These are phyloP conservation scores for Leucosticte australis DNA, from an alignment of 2,113 vertebrate genomes.

Conservation along the genomic window DNA sequence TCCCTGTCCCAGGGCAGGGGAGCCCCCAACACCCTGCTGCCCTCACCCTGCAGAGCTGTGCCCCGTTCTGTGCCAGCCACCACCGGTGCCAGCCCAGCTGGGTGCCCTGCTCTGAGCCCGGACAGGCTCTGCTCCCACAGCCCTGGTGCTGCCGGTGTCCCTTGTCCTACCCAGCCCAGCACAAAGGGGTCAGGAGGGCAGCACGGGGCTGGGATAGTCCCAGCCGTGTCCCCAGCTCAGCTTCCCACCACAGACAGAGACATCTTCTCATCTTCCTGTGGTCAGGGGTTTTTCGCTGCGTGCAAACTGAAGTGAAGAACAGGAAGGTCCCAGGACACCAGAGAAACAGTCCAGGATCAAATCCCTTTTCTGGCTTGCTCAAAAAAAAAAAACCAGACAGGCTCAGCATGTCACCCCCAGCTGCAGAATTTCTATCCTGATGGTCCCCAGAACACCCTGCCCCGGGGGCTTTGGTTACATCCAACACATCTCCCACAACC, in stretches of 20 bases:
- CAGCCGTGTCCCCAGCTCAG: accelerated
- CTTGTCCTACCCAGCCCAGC: not conserved
- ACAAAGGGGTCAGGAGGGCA: not conserved
- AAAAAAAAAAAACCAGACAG: not conserved
- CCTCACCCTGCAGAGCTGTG: accelerated
- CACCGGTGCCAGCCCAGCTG: accelerated
- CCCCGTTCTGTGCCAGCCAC: not conserved
- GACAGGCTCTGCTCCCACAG: accelerated
- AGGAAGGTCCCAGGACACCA: not conserved
- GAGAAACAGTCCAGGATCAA: not conserved
- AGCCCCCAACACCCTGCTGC: not conserved
- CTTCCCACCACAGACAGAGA: not conserved
- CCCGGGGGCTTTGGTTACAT: accelerated
- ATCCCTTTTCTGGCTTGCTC: not conserved
- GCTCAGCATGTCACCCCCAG: accelerated
- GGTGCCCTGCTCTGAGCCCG: not conserved
- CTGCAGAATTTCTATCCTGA: not conserved
- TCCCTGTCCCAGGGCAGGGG: accelerated
- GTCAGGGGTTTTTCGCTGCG: accelerated
- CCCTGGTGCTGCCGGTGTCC: accelerated
- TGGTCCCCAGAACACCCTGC: not conserved
- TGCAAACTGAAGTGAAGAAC: not conserved
- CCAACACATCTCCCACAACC: not conserved
- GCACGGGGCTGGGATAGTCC: not conserved
- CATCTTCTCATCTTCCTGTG: accelerated